A percentile compares a stretch with the other conserved stretches of the same genome.
phyloP scores from a whole-genome alignment of 2,888 invertebrate species.

The Ypsolopha sequella region DNA sequence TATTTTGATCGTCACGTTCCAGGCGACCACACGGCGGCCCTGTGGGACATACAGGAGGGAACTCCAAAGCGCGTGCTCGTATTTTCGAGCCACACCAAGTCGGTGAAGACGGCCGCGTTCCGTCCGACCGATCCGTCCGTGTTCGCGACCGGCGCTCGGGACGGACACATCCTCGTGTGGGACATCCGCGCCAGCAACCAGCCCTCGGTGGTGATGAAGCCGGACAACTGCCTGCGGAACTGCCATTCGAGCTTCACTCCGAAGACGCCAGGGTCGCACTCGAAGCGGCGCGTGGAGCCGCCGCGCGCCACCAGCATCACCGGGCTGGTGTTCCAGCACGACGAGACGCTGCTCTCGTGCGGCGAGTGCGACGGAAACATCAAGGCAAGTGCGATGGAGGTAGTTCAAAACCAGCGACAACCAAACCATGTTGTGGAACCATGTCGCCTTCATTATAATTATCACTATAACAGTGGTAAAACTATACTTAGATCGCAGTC shows the following conservation, averaged over 20 bases:
- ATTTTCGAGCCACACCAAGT: conserved; percentile 84
- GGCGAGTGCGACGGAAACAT: conserved; percentile 90
- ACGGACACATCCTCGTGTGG: conserved; percentile 90
- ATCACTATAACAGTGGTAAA: too few relatives aligned
- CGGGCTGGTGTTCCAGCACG: conserved; percentile 86
- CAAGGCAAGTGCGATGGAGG: conserved; percentile 46
- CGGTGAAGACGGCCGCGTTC: conserved; percentile 86
- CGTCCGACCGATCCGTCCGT: conserved; percentile 77
- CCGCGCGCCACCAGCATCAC: conserved; percentile 82
- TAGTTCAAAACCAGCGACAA: too few relatives aligned
- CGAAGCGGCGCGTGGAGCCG: conserved; percentile 53
- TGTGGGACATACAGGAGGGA: conserved; percentile 80
- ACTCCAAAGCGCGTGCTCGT: conserved; percentile 52
- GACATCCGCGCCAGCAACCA: conserved; percentile 71
- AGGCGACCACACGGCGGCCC: conserved; percentile 84
- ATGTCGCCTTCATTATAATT: too few relatives aligned
- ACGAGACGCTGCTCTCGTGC: conserved; percentile 82
- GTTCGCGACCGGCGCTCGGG: conserved; percentile 90
- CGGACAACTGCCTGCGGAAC: conserved; percentile 79
- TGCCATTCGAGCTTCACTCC: conserved; percentile 70
- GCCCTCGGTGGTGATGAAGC: conserved; percentile 56
- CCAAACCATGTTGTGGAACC: too few relatives aligned
- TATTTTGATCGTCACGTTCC: background rate
- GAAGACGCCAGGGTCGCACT: conserved; percentile 65
- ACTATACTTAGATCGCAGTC: too few relatives aligned